Evolutionary conservation across 2,797 vertebrate genomes (phyloP), one percentile per base, ranked within the genome.

Genomic region (Aphelocoma californica): DNA sequence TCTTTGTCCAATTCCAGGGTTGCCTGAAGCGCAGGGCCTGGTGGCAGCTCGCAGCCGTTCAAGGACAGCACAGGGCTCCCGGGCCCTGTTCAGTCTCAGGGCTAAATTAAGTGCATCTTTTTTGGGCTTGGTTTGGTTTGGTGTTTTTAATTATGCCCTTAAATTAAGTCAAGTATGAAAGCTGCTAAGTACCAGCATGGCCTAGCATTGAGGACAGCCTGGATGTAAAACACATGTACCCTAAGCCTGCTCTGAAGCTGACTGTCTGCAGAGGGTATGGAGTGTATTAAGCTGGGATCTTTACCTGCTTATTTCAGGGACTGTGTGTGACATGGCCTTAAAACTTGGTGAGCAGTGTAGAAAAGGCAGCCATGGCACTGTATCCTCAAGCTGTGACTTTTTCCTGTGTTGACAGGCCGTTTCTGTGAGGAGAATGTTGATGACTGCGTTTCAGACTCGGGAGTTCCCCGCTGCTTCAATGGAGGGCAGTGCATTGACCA

Each of bases 401-500:
- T 8, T 21, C 1, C 70, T 47, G 36, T 42, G 57, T 64, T 19
- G 19, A 1, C 94, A 97, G 98, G 98, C 18, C 97, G 91, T 10
- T 92, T 97, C 6, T 98, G 98, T 40, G 98, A 98, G 64, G 97
- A 98, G 87, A 98, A 98, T 14, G 32, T 98, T 0, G 97, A 98
- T 4, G 98, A 98, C 91, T 98, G 98, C 29, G 47, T 93, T 3
- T 62, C 92, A 2, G 95, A 94, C 21, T 86, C 79, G 0, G 91
- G 74, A 95, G 98, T 29, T 77, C 97, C 98, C 13, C 98, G 80
- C 51, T 98, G 98, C 95, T 97, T 98, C 10, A 97, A 98, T 0
- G 98, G 97, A 3, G 97, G 98, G 12, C 98, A 98, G 96, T 99
- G 99, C 87, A 92, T 98, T 36, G 99, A 99, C 19, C 98, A 98